phyloP scores from a whole-genome alignment of 1,140 invertebrate genomes.

The Bicyclus anynana region DNA sequence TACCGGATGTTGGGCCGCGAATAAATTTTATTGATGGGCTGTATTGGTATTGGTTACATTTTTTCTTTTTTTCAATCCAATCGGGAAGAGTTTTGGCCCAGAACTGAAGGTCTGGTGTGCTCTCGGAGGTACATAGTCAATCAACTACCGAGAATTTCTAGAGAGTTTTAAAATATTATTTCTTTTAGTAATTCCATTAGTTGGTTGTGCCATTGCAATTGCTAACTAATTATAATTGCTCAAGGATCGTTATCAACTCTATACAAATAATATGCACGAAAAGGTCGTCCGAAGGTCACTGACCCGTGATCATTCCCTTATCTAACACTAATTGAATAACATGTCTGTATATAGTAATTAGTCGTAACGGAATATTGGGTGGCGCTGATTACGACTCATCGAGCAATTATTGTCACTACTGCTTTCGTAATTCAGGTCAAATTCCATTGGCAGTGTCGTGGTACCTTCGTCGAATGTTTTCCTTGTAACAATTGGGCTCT shows the following conservation, averaged over 20 bases:
- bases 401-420: slow-evolving; percentile 3
- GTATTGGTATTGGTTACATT: too few species aligned
- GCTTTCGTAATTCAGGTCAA: background rate
- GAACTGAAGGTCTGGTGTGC: too few species aligned
- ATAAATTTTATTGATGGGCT: slow-evolving; percentile 11
- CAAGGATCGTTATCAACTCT: background rate
- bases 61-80: too few species aligned
- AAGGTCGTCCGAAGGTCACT: slow-evolving; percentile 26
- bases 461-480: background rate
- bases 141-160: too few species aligned
- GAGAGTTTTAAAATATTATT: too few species aligned
- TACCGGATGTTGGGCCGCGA: slow-evolving; percentile 27
- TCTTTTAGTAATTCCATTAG: background rate
- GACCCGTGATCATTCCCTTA: slow-evolving; percentile 21
- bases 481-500: slow-evolving; percentile 7
- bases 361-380: slow-evolving; percentile 27
- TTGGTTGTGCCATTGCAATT: background rate
- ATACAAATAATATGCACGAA: slow-evolving; percentile 10
- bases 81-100: too few species aligned
- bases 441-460: background rate
- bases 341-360: slow-evolving; percentile 30
- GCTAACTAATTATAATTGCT: background rate
- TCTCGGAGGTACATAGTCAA: too few species aligned
- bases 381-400: slow-evolving; percentile 12
- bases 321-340: slow-evolving; percentile 33